Percentiles rank a stretch among this genome's conserved stretches.
phyloP scores from a whole-genome alignment of 1,140 invertebrate genomes.

The Lamellibrachia luymesi region DNA sequence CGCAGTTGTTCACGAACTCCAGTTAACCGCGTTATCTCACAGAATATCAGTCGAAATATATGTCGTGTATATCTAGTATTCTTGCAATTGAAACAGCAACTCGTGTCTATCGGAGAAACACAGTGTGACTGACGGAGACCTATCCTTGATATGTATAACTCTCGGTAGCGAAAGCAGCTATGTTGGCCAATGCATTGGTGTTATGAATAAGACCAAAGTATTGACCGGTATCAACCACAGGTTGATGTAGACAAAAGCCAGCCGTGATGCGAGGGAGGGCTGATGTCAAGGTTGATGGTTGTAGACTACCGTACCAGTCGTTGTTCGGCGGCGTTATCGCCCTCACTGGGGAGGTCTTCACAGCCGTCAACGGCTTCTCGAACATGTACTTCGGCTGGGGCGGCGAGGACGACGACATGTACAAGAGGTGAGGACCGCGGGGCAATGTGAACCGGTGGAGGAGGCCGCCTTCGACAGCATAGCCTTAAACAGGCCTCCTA shows the following conservation, averaged over 20 bases:
- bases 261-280: neutral
- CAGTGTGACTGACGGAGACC: too few species aligned
- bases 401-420: conserved; percentile 35
- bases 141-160: too few species aligned
- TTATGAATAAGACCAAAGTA: neutral
- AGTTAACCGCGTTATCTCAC: neutral
- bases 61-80: neutral
- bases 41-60: neutral
- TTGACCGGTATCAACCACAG: neutral
- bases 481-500: too few species aligned
- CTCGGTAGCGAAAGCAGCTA: too few species aligned
- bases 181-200: too few species aligned
- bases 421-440: conserved; percentile 21
- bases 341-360: conserved; percentile 22
- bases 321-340: conserved; percentile 32
- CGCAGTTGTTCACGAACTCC: neutral
- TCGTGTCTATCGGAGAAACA: neutral
- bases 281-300: neutral
- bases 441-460: neutral
- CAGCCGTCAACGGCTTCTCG: conserved; percentile 32
- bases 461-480: too few species aligned
- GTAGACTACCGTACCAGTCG: neutral
- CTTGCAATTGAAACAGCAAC: neutral
- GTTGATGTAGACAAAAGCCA: neutral
- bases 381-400: conserved; percentile 37